Evolutionary conservation across 2,888 invertebrate genomes (phyloP).

Genomic region (Papilio elwesi): DNA sequence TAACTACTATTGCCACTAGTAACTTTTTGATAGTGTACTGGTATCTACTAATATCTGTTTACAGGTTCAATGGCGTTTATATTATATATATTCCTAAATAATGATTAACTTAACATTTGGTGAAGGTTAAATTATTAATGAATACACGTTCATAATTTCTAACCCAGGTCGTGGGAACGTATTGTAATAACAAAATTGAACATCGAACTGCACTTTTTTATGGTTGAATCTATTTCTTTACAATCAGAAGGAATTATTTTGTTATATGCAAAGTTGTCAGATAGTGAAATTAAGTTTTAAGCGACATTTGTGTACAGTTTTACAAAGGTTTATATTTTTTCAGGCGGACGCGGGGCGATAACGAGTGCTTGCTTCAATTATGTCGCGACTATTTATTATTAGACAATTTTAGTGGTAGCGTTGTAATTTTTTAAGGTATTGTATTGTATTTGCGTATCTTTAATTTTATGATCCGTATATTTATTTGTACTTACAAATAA

Average conservation of each 20-base stretch:
- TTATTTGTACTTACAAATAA: constrained; percentile 38
- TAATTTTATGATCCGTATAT: constrained; percentile 31
- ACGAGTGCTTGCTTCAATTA: constrained; percentile 36
- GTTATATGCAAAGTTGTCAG: too few species aligned
- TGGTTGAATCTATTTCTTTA: too few species aligned
- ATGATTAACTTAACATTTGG: background rate
- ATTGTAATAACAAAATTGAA: background rate
- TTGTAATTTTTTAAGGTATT: constrained; percentile 16
- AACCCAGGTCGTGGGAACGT: constrained; percentile 6
- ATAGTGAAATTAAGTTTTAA: too few species aligned
- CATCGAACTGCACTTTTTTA: background rate
- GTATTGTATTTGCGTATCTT: constrained; percentile 21
- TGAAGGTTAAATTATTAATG: constrained; percentile 2
- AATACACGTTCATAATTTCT: constrained; percentile 8
- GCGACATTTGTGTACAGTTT: too few species aligned
- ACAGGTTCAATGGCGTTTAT: background rate
- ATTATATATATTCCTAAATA: background rate
- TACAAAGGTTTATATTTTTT: background rate
- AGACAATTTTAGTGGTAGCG: constrained; percentile 35
- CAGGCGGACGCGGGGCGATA: constrained; percentile 62
- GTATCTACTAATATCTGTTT: background rate
- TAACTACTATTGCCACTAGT: background rate
- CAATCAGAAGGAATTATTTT: too few species aligned
- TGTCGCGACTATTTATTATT: constrained; percentile 38
- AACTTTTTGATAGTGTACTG: constrained; percentile 1